These are phyloP conservation scores for Leptatherina wallacei DNA, from an alignment of 2,797 vertebrate species.

Conservation along the genomic window DNA sequence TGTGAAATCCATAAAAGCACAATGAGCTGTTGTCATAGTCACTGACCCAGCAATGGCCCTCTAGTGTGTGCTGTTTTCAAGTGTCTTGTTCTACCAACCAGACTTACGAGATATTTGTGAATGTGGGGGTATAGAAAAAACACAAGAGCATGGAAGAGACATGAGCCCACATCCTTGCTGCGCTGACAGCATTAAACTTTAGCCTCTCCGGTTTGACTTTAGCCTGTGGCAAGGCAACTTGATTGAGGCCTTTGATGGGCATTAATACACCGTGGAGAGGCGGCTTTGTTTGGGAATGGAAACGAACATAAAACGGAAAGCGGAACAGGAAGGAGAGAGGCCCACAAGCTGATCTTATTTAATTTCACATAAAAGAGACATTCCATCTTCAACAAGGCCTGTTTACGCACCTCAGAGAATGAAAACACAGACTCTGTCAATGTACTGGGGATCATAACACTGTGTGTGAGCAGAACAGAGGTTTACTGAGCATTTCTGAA, in stretches of 20 bases:
- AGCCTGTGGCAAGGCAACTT: conserved; percentile 75
- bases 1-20: conserved; percentile 61
- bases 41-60: conserved; percentile 63
- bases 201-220: conserved; percentile 67
- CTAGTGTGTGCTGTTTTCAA: conserved; percentile 48
- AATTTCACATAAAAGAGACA: conserved; percentile 75
- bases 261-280: conserved; percentile 79
- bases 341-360: conserved; percentile 76
- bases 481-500: conserved; percentile 26
- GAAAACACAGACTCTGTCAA: conserved; percentile 31
- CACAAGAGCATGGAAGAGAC: conserved; percentile 68
- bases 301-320: conserved; percentile 73
- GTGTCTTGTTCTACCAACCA: conserved; percentile 48
- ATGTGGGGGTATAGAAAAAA: conserved; percentile 53
- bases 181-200: conserved; percentile 69
- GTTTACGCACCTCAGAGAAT: conserved; percentile 47
- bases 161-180: conserved; percentile 71
- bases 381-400: conserved; percentile 58
- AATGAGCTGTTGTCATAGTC: conserved; percentile 71
- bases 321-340: conserved; percentile 75
- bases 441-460: conserved; percentile 14
- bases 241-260: conserved; percentile 80
- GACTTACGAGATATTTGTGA: conserved; percentile 69
- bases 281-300: conserved; percentile 75
- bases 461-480: conserved; percentile 5